Conservation (phyloP, 2,797 vertebrate genomes). For the Forpus xanthops region DNA sequence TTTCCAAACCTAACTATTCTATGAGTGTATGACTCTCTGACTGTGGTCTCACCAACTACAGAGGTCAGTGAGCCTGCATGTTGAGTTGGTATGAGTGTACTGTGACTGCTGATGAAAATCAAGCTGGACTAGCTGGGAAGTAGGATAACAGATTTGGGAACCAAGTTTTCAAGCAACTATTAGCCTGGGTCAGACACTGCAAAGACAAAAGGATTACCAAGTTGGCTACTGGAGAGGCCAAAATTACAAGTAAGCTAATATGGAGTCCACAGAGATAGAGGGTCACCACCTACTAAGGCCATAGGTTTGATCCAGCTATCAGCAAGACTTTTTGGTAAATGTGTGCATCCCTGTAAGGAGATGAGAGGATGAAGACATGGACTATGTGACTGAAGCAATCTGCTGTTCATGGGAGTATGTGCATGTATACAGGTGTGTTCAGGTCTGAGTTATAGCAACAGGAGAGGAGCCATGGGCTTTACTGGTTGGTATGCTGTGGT, state of each 20-base stretch:
- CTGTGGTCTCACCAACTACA: neutral
- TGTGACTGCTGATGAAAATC: neutral
- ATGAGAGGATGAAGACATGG: neutral
- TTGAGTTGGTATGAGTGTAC: neutral
- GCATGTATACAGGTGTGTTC: too few species aligned
- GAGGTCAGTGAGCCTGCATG: neutral
- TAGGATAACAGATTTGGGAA: neutral
- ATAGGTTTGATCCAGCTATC: neutral
- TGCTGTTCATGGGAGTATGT: fast-evolving
- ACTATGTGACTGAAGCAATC: fast-evolving
- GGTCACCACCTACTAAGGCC: neutral
- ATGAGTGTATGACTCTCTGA: neutral
- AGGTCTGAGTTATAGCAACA: neutral
- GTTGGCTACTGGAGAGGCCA: neutral
- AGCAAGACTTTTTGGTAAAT: neutral
- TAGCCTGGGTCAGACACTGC: neutral
- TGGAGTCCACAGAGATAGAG: neutral
- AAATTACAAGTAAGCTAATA: neutral
- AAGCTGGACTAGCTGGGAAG: neutral
- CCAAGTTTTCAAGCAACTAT: neutral
- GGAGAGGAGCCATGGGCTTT: neutral
- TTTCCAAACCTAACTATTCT: too few species aligned
- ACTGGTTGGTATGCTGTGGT: neutral
- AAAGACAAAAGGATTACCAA: neutral
- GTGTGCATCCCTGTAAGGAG: neutral